Conservation (phyloP, 2,888 invertebrate species). For the Podotricha telesiphe region DNA sequence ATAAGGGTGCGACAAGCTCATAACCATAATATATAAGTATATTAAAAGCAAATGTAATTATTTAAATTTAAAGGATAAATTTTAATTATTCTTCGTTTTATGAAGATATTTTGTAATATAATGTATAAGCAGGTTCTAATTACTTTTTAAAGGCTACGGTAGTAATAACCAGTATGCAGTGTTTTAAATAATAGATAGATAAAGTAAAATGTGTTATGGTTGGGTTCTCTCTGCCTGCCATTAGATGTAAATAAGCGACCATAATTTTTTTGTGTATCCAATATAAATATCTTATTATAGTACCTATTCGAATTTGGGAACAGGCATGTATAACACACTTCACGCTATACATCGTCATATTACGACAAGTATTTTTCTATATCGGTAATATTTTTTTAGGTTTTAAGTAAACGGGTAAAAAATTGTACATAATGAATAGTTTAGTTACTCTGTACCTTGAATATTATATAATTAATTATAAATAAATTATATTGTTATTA, state of each 20-base stretch:
- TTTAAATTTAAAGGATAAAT: background rate
- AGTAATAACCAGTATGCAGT: too few relatives aligned
- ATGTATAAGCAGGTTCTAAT: background rate
- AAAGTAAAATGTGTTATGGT: too few relatives aligned
- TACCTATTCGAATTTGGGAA: background rate
- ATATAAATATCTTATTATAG: background rate
- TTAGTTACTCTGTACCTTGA: constrained; percentile 9
- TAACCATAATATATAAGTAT: constrained; percentile 51
- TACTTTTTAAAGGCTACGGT: too few relatives aligned
- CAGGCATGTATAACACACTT: background rate
- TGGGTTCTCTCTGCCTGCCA: background rate
- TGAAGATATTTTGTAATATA: background rate
- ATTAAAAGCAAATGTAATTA: background rate
- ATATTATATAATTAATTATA: constrained; percentile 4
- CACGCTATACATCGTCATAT: too few relatives aligned
- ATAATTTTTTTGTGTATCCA: background rate
- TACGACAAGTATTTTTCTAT: background rate
- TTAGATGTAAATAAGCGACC: background rate
- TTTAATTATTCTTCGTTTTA: constrained; percentile 7
- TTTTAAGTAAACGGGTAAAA: constrained; percentile 12
- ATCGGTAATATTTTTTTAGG: background rate
- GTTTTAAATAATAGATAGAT: too few relatives aligned
- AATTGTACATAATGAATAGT: background rate
- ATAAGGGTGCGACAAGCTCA: constrained; percentile 55
- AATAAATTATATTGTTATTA: background rate